Percentiles rank a stretch among this genome's conserved stretches.
Evolutionary conservation across 2,113 vertebrate species (phyloP).

Genomic region (western clawed frog (Xenopus tropicalis)): DNA sequence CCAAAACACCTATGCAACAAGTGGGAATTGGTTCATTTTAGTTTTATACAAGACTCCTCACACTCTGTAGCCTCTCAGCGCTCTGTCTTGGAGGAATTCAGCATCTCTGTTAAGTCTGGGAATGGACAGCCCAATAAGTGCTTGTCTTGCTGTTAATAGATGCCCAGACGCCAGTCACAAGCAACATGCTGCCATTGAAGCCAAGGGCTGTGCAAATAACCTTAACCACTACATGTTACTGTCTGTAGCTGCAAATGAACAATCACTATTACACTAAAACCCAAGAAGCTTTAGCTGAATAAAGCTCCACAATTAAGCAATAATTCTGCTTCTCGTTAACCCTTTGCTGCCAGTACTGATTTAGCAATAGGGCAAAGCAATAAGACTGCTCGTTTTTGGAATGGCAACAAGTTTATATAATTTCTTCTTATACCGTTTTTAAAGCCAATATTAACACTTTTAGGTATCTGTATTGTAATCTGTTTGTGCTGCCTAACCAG

Average conservation of each 20-base stretch:
- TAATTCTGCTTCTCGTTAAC: slow-evolving; percentile 47
- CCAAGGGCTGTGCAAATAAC: neutral
- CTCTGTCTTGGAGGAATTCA: too few relatives aligned
- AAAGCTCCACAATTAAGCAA: slow-evolving; percentile 46
- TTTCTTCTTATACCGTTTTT: slow-evolving; percentile 49
- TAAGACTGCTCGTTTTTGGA: slow-evolving; percentile 50
- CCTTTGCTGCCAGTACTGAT: slow-evolving; percentile 33
- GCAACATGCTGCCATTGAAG: too few relatives aligned
- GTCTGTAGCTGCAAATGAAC: slow-evolving; percentile 39
- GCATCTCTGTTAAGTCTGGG: too few relatives aligned
- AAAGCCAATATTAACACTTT: slow-evolving; percentile 55
- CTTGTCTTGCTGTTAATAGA: too few relatives aligned
- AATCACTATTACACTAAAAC: slow-evolving; percentile 46
- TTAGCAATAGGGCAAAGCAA: slow-evolving; percentile 52
- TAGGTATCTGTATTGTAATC: slow-evolving; percentile 63
- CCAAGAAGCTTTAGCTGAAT: slow-evolving; percentile 44
- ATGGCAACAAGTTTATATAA: slow-evolving; percentile 49
- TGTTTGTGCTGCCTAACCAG: slow-evolving; percentile 54
- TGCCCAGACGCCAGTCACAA: too few relatives aligned
- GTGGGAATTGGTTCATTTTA: too few relatives aligned
- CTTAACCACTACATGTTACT: slow-evolving; percentile 6
- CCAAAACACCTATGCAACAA: too few relatives aligned
- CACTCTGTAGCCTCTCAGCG: too few relatives aligned
- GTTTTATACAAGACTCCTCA: too few relatives aligned
- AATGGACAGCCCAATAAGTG: too few relatives aligned